Percentiles rank a stretch among this genome's conserved stretches.
Conservation (phyloP, 23 tunicate species). For the Corella eumyota region DNA sequence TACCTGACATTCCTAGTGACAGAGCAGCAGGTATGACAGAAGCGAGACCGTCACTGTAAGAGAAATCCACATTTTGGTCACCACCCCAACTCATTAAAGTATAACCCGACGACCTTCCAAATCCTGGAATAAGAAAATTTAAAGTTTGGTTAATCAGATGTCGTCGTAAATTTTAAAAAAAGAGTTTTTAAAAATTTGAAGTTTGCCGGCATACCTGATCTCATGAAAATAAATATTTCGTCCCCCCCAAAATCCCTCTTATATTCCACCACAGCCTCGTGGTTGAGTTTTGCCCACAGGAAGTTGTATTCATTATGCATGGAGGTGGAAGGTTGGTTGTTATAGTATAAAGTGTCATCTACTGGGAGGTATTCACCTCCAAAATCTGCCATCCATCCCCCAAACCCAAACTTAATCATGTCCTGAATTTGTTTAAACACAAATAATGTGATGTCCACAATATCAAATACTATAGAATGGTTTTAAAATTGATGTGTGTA, state of each 20-base stretch:
- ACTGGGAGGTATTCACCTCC: constrained; percentile 92
- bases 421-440: constrained; percentile 43
- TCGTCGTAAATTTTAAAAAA: background rate
- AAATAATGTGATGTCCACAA: too few relatives aligned
- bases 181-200: background rate
- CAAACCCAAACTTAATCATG: constrained; percentile 61
- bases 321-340: constrained; percentile 11
- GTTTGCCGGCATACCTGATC: constrained; percentile 54
- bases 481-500: too few relatives aligned
- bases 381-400: constrained; percentile 99
- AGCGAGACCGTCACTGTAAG: constrained; percentile 85
- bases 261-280: constrained; percentile 58
- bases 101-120: constrained; percentile 56
- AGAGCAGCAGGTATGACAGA: constrained; percentile 93
- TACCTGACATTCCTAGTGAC: constrained; percentile 94
- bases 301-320: constrained; percentile 79
- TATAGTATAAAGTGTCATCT: constrained; percentile 46
- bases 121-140: constrained; percentile 28
- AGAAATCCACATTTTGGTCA: constrained; percentile 95
- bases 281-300: constrained; percentile 83
- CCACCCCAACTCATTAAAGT: constrained; percentile 92
- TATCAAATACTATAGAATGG: too few relatives aligned
- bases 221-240: constrained; percentile 71
- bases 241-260: constrained; percentile 21
- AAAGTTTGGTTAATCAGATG: background rate